phyloP scores from a whole-genome alignment of 2,113 vertebrate genomes.

The Trachemys scripta region DNA sequence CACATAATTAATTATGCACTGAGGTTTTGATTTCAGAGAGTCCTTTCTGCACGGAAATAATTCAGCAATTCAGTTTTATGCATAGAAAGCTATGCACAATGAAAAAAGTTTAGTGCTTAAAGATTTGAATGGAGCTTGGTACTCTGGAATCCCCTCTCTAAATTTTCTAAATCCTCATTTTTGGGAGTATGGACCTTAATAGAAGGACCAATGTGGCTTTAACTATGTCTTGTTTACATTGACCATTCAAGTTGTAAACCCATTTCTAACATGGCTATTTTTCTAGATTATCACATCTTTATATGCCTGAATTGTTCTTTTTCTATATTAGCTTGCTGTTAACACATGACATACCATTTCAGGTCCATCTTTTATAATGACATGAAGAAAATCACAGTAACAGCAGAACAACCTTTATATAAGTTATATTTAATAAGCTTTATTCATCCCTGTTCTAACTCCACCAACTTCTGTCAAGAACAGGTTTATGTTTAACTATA shows the following conservation, averaged over 20 bases:
- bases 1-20: conserved; percentile 2
- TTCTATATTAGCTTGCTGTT: conserved; percentile 17
- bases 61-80: background rate
- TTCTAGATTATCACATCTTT: conserved; percentile 16
- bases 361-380: conserved; percentile 60
- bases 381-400: conserved; percentile 70
- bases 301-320: conserved; percentile 36
- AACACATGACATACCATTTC: conserved; percentile 56
- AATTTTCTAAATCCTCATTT: background rate
- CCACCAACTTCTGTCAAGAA: conserved; percentile 62
- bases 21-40: conserved; percentile 7
- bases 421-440: conserved; percentile 70
- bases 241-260: background rate
- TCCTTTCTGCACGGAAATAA: background rate
- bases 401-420: conserved; percentile 65
- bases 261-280: background rate
- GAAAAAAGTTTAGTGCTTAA: background rate
- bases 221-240: conserved; percentile 19
- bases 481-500: conserved; percentile 68
- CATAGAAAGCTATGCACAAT: background rate
- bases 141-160: background rate
- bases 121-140: background rate
- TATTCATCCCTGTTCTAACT: conserved; percentile 64
- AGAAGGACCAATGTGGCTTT: conserved; percentile 24
- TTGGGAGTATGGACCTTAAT: background rate